These are phyloP conservation scores for Castor canadensis DNA, from an alignment of 2,113 vertebrate genomes.

Conservation along the genomic window DNA sequence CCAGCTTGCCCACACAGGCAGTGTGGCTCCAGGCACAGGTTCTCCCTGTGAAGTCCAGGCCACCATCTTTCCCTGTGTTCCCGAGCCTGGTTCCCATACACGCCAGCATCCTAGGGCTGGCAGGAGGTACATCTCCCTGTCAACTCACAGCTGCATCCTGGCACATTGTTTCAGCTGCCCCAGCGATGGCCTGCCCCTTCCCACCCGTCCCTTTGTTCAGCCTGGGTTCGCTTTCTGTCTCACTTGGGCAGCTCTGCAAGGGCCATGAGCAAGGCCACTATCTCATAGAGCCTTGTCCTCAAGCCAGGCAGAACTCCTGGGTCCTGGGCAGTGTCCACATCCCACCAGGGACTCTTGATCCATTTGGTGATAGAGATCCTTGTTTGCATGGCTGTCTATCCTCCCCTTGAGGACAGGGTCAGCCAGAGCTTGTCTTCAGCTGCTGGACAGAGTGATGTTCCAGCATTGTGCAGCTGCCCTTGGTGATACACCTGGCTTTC, in stretches of 20 bases:
- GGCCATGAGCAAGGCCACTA: rapidly evolving
- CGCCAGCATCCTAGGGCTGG: rapidly evolving
- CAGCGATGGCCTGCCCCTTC: neutral
- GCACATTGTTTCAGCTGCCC: neutral
- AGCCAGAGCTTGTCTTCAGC: too few species aligned
- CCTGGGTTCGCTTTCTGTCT: too few species aligned
- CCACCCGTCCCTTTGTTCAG: neutral
- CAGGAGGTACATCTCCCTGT: rapidly evolving
- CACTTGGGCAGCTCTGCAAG: too few species aligned
- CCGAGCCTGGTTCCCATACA: rapidly evolving
- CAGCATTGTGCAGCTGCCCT: rapidly evolving
- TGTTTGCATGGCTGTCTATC: rapidly evolving
- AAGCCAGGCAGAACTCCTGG: neutral
- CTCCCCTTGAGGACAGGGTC: rapidly evolving
- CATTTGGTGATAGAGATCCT: too few species aligned
- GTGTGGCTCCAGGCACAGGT: neutral
- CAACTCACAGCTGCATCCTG: neutral
- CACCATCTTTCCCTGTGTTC: neutral
- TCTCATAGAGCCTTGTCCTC: too few species aligned
- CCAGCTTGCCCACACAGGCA: neutral
- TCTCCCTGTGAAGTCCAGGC: neutral
- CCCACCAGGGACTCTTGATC: neutral
- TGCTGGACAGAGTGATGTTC: rapidly evolving
- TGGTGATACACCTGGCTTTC: too few species aligned
- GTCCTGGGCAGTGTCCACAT: rapidly evolving